phyloP scores from a whole-genome alignment of 1,140 invertebrate genomes.

The Tachypleus tridentatus region DNA sequence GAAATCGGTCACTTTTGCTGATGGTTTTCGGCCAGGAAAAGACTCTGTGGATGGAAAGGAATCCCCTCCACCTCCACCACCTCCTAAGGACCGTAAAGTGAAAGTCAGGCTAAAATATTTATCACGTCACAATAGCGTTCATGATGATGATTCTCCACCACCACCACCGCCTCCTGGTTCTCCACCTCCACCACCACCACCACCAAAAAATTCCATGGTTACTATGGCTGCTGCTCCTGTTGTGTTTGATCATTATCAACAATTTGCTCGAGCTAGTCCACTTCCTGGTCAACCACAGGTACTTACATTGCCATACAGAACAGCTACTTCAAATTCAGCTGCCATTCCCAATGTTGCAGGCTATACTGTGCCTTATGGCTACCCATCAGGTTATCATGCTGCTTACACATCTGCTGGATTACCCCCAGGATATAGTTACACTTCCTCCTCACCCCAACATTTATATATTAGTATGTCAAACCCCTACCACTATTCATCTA shows the following conservation, averaged over 20 bases:
- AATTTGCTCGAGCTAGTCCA: background rate
- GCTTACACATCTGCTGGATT: too few relatives aligned
- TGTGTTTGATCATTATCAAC: conserved; percentile 2
- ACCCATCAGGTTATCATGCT: too few relatives aligned
- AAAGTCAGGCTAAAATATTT: conserved; percentile 18
- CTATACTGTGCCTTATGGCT: conserved; percentile 17
- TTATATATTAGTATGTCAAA: too few relatives aligned
- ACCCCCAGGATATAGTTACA: too few relatives aligned
- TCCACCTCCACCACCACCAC: conserved; percentile 21
- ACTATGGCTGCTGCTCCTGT: background rate
- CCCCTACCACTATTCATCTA: too few relatives aligned
- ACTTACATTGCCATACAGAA: background rate
- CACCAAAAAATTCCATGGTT: conserved; percentile 10
- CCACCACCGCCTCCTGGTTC: conserved; percentile 15
- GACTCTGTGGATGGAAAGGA: conserved; percentile 11
- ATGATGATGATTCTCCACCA: conserved; percentile 7
- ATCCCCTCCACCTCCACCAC: conserved; percentile 18
- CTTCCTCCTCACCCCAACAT: too few relatives aligned
- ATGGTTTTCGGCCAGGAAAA: conserved; percentile 21
- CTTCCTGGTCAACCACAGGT: conserved; percentile 12
- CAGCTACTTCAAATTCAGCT: conserved; percentile 5
- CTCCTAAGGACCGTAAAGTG: conserved; percentile 13
- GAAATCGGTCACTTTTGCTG: conserved; percentile 23
- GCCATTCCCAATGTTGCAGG: conserved; percentile 6
- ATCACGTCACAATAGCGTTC: background rate